Evolutionary conservation across 2,888 invertebrate genomes (phyloP).

Genomic region (Agrypnus murinus): DNA sequence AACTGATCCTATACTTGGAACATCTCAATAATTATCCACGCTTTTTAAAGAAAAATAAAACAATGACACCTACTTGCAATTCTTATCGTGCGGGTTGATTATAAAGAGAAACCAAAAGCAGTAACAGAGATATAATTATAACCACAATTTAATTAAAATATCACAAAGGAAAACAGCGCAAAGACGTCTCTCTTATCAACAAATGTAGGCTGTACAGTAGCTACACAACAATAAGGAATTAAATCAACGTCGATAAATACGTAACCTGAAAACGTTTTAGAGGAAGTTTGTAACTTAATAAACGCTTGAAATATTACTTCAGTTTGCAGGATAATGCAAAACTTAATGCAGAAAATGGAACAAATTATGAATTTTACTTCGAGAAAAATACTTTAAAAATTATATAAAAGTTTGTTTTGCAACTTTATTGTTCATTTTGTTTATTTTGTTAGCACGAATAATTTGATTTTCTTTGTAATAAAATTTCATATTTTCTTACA

Average conservation of each 20-base stretch:
- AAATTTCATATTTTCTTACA: no score
- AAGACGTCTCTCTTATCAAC: slow-evolving; percentile 8
- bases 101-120: neutral
- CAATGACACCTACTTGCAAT: neutral
- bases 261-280: no score
- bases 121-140: neutral
- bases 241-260: neutral
- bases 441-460: neutral
- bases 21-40: no score
- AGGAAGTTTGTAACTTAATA: no score
- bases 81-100: neutral
- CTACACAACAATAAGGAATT: slow-evolving; percentile 1
- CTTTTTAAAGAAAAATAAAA: no score
- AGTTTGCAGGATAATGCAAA: neutral
- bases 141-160: slow-evolving; percentile 18
- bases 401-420: neutral
- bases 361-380: slow-evolving; percentile 8
- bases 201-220: neutral
- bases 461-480: no score
- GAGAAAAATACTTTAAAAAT: neutral
- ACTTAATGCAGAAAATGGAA: slow-evolving; percentile 2
- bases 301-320: neutral
- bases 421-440: neutral
- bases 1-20: no score
- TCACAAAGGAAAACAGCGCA: slow-evolving; percentile 3